Percentiles rank a stretch among this genome's conserved stretches.
phyloP scores from a whole-genome alignment of 2,888 invertebrate species.

The Drosophila percnosoma region DNA sequence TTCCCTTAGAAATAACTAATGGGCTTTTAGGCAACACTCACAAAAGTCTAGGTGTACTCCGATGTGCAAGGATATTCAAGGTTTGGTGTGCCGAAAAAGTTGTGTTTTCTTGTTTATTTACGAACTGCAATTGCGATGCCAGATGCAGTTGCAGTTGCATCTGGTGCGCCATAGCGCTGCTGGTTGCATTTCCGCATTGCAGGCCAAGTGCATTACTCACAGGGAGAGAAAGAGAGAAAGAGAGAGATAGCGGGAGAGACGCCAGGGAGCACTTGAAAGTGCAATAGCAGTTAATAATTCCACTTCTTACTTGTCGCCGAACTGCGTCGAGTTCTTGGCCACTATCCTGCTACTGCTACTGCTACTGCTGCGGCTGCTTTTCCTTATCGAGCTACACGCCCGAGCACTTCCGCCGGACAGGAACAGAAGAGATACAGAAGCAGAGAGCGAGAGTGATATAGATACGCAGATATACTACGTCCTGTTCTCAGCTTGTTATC shows the following conservation, averaged over 20 bases:
- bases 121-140: slow-evolving; percentile 25
- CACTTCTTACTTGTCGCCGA: slow-evolving; percentile 61
- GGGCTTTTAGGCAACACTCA: neutral
- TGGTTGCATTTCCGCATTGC: slow-evolving; percentile 74
- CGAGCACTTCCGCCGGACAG: slow-evolving; percentile 53
- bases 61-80: neutral
- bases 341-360: slow-evolving; percentile 20
- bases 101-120: slow-evolving; percentile 52
- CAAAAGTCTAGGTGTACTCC: neutral
- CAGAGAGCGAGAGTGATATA: neutral
- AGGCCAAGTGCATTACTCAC: slow-evolving; percentile 75
- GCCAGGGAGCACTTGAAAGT: slow-evolving; percentile 69
- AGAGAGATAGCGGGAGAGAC: neutral
- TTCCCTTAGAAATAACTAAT: neutral
- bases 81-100: neutral
- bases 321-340: slow-evolving; percentile 59
- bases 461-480: slow-evolving; percentile 4
- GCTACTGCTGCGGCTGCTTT: slow-evolving; percentile 35
- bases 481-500: slow-evolving; percentile 55
- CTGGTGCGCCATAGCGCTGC: slow-evolving; percentile 27
- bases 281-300: slow-evolving; percentile 77
- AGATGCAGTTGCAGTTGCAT: slow-evolving; percentile 10
- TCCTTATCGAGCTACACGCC: slow-evolving; percentile 58
- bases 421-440: neutral
- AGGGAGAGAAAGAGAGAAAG: neutral